Evolutionary conservation across 2,888 invertebrate species (phyloP), one percentile per base, ranked within the genome.

Genomic region (Agonopterix subpropinquella): DNA sequence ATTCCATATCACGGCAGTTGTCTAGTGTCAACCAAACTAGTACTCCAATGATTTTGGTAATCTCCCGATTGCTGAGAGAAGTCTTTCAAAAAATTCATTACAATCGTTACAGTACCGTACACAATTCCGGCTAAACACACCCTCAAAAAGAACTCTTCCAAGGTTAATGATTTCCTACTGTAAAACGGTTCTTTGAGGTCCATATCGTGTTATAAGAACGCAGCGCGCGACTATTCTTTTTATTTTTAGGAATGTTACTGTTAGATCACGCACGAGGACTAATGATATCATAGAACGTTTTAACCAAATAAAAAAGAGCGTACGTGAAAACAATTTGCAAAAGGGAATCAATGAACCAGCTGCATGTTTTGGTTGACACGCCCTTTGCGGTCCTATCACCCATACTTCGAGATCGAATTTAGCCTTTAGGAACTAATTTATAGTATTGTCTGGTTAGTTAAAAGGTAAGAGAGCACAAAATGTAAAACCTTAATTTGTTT

Each of bases 291-390:
- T 70, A 77, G 49, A 76, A 76, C 1, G 58, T 54, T 58, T 79
- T 80, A 8, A 77, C 70, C 46, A 80, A 61, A 59, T 74, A 76
- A 56, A 80, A 73, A 13, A 80, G 58, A 0, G 68, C 62, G 57
- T 62, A 74, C 2, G 80, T 78, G 51, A 80, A 78, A 3, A 77
- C 5, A 1, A 73, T 55, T 51, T 80, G 76, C 1, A 78, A 45
- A 4, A 79, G 50, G 10, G 65, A 59, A 39, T 76, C 67, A 1
- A 70, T 41, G 8, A 63, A 36, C 63, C 67, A 39, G 39, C 9
- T 4, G 4, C 39, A 39, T 2, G 39, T 9, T n/a, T 4, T 39
- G n/a, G 0, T 39, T 1, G 39, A n/a, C 39, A 9, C 10, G 39
- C 1, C 10, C n/a, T n/a, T 39, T 5, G 4, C 39, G 37, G 8